These are phyloP conservation scores for Sceloporus undulatus DNA, from an alignment of 2,113 vertebrate genomes.

Conservation along the genomic window DNA sequence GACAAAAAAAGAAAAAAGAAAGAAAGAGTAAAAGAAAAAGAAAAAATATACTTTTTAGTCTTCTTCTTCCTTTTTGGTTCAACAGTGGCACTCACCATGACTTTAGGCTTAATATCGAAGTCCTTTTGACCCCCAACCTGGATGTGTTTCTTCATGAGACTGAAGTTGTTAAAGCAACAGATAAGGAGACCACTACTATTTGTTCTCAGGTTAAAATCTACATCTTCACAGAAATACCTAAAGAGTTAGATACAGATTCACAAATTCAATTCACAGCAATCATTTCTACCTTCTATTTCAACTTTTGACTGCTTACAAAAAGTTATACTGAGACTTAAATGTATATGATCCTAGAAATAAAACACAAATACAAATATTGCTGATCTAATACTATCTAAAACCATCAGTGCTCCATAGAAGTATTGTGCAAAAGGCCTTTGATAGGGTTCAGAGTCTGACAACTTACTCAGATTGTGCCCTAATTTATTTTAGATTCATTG, in stretches of 20 bases:
- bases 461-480: too few species aligned
- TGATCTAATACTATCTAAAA: neutral
- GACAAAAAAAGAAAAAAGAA: neutral
- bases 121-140: slow-evolving; percentile 92
- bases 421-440: too few species aligned
- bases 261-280: neutral
- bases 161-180: slow-evolving; percentile 97
- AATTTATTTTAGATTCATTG: too few species aligned
- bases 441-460: too few species aligned
- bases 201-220: slow-evolving; percentile 95
- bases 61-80: neutral
- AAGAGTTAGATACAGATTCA: slow-evolving; percentile 44
- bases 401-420: neutral
- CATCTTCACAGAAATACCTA: slow-evolving; percentile 96
- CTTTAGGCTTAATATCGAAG: slow-evolving; percentile 92
- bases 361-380: neutral
- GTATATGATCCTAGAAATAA: neutral
- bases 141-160: slow-evolving; percentile 97
- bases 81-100: slow-evolving; percentile 81
- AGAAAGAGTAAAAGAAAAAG: neutral
- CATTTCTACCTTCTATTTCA: neutral
- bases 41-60: neutral
- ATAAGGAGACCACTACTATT: slow-evolving; percentile 94
- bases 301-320: neutral
- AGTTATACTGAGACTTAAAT: neutral